These are phyloP conservation scores for Myopa testacea DNA, from an alignment of 2,888 invertebrate species.

Conservation along the genomic window DNA sequence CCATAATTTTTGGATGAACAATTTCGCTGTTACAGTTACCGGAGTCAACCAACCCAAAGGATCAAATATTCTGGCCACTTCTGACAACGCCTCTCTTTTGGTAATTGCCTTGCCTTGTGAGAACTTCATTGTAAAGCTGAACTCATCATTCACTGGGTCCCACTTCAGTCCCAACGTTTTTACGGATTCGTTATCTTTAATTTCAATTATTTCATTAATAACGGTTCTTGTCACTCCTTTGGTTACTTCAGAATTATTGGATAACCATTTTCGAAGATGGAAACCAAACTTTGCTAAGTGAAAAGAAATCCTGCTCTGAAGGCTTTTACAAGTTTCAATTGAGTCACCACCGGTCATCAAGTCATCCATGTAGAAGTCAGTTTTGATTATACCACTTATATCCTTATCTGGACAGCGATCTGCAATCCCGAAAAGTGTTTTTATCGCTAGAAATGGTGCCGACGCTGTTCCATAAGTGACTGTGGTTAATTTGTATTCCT, in stretches of 20 bases:
- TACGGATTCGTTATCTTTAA: conserved; percentile 21
- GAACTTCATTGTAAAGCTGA: conserved; percentile 4
- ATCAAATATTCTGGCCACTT: conserved; percentile 19
- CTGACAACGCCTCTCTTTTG: conserved; percentile 19
- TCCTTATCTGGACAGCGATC: neutral
- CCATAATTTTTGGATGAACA: neutral
- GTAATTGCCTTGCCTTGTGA: neutral
- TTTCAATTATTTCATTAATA: conserved; percentile 14
- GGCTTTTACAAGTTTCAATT: neutral
- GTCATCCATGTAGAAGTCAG: conserved; percentile 3
- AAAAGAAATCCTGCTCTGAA: neutral
- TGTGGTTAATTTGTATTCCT: conserved; percentile 7
- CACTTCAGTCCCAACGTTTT: conserved; percentile 28
- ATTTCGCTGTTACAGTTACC: too few species aligned
- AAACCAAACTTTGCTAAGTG: conserved; percentile 19
- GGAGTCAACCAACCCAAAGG: neutral
- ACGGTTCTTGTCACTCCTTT: neutral
- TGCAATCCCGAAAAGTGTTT: conserved; percentile 24
- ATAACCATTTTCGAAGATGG: conserved; percentile 25
- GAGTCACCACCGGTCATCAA: conserved; percentile 9
- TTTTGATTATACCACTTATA: neutral
- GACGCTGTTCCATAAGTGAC: conserved; percentile 42
- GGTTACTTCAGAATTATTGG: conserved; percentile 6
- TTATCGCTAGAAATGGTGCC: conserved; percentile 42
- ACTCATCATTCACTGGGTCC: conserved; percentile 20